These are phyloP conservation scores for Limnephilus lunatus DNA, from an alignment of 2,888 invertebrate genomes.

Conservation along the genomic window DNA sequence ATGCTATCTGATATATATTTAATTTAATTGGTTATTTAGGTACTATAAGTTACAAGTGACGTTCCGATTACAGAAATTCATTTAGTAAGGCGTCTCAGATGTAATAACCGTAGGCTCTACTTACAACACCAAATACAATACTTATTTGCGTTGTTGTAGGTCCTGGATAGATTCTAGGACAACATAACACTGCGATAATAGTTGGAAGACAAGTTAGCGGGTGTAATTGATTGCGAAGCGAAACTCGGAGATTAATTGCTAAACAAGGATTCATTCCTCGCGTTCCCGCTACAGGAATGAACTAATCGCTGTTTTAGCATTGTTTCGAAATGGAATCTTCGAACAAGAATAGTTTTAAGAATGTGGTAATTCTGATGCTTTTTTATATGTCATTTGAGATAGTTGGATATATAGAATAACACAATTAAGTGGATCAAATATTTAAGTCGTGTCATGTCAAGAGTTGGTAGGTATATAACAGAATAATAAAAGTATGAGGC, in stretches of 20 bases:
- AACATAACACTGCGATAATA: conserved; percentile 2
- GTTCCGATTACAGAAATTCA: background rate
- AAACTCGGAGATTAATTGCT: background rate
- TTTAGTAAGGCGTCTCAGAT: background rate
- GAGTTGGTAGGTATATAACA: too few species aligned
- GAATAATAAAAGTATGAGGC: too few species aligned
- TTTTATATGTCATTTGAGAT: background rate
- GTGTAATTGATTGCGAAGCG: conserved; percentile 8
- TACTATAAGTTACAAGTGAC: too few species aligned
- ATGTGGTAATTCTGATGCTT: background rate
- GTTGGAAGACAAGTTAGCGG: background rate
- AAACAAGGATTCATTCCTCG: background rate
- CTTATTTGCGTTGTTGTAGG: background rate
- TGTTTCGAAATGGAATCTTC: background rate
- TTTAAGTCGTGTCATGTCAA: too few species aligned
- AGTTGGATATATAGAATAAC: too few species aligned
- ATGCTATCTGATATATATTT: too few species aligned
- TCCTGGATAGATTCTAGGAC: background rate
- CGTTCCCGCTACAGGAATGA: background rate
- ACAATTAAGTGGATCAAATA: too few species aligned
- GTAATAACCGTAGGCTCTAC: background rate
- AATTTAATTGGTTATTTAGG: too few species aligned
- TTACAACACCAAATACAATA: background rate
- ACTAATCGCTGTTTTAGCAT: background rate
- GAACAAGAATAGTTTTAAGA: background rate